phyloP scores from a whole-genome alignment of 2,113 vertebrate species.

The Seriola quinqueradiata region DNA sequence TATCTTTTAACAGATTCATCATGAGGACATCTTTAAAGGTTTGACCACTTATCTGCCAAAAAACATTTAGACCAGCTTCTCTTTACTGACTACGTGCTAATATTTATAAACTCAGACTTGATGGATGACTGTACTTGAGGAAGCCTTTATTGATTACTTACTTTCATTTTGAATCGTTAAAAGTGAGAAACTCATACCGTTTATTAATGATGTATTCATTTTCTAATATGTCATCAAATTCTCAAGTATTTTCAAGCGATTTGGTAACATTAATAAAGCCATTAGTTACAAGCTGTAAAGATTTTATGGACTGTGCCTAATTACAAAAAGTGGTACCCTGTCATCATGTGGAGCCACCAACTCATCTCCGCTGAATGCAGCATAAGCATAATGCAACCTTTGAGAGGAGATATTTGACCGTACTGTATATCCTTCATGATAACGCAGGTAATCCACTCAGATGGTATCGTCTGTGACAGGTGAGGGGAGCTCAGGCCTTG shows the following conservation, averaged over 20 bases:
- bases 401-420: constrained; percentile 45
- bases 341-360: neutral
- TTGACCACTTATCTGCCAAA: neutral
- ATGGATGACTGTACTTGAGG: neutral
- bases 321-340: neutral
- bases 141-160: neutral
- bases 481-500: constrained; percentile 76
- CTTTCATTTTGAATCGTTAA: neutral
- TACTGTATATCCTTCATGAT: constrained; percentile 57
- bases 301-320: neutral
- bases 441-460: constrained; percentile 68
- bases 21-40: neutral
- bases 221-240: constrained; percentile 19
- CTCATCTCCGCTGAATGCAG: neutral
- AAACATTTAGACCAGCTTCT: neutral
- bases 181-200: neutral
- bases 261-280: neutral
- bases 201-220: neutral
- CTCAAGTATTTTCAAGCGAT: neutral
- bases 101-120: neutral
- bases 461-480: constrained; percentile 75
- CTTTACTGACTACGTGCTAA: neutral
- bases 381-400: constrained; percentile 45
- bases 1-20: no score
- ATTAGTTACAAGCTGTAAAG: neutral